Conservation (phyloP, 2,888 invertebrate species). For the Chrysopilus asiliformis region DNA sequence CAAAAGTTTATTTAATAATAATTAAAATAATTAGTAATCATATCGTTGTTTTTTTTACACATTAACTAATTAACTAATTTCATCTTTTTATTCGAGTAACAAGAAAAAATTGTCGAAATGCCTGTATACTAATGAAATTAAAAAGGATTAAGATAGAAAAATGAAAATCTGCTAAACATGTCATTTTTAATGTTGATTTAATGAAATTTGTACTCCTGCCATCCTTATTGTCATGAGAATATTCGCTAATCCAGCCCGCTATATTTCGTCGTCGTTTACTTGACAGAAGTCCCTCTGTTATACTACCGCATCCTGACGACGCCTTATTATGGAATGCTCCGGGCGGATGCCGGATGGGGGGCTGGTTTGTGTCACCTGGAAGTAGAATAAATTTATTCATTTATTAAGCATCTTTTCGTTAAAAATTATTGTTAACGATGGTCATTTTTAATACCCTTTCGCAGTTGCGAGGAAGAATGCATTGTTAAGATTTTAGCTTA, state of each 20-base stretch:
- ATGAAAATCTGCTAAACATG: conserved; percentile 10
- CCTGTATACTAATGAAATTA: conserved; percentile 14
- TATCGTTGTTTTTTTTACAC: too few relatives aligned
- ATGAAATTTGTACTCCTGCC: conserved; percentile 12
- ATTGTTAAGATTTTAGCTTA: too few relatives aligned
- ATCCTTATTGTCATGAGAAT: background rate
- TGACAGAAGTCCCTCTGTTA: background rate
- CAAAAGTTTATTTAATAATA: too few relatives aligned
- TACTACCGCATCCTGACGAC: conserved; percentile 20
- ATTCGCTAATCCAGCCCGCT: conserved; percentile 6
- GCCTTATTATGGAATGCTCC: conserved; percentile 37
- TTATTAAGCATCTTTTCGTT: too few relatives aligned
- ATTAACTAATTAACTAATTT: too few relatives aligned
- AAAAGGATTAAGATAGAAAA: conserved; percentile 9
- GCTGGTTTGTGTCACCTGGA: conserved; percentile 33
- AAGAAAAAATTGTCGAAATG: conserved; percentile 8
- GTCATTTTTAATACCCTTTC: too few relatives aligned
- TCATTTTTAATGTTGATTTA: conserved; percentile 13
- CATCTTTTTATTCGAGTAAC: conserved; percentile 13
- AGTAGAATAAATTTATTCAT: too few relatives aligned
- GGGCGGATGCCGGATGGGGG: conserved; percentile 36
- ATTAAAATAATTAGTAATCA: too few relatives aligned
- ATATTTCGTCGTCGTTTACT: conserved; percentile 2
- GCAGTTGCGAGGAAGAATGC: too few relatives aligned
- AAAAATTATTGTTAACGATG: too few relatives aligned